phyloP scores from a whole-genome alignment of 2,113 vertebrate species.

The Bos javanicus region DNA sequence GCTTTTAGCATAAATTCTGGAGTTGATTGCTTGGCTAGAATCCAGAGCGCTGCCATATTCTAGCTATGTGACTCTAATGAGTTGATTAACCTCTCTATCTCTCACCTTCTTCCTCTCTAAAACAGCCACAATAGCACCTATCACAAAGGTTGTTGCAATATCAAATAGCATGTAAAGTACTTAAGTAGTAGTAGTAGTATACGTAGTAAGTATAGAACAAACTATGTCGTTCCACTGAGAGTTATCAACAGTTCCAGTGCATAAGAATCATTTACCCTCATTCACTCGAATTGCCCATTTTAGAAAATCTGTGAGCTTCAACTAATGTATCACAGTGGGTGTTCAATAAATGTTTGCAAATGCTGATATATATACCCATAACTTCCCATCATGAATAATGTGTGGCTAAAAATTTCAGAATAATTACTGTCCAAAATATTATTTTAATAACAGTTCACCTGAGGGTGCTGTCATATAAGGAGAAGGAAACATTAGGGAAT shows the following conservation, averaged over 20 bases:
- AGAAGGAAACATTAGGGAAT: neutral
- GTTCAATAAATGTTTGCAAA: neutral
- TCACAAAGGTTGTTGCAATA: neutral
- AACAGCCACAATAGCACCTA: neutral
- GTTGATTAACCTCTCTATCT: neutral
- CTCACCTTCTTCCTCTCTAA: neutral
- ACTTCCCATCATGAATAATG: neutral
- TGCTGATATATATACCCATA: neutral
- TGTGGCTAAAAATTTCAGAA: neutral
- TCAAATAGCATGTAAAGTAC: neutral
- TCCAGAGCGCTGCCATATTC: neutral
- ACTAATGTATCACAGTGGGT: neutral
- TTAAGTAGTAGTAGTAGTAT: neutral
- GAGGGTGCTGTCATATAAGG: neutral
- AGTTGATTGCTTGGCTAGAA: neutral
- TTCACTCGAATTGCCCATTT: neutral
- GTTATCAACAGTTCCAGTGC: neutral
- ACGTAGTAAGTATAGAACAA: neutral
- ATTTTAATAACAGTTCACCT: conserved; percentile 11
- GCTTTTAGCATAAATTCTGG: neutral
- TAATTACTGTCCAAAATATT: neutral
- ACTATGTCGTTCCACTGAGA: neutral
- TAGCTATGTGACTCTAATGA: neutral
- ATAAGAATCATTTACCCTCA: neutral
- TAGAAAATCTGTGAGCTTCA: neutral